Conservation (phyloP, 2,888 invertebrate species). For the Acanthococcus lagerstroemiae region DNA sequence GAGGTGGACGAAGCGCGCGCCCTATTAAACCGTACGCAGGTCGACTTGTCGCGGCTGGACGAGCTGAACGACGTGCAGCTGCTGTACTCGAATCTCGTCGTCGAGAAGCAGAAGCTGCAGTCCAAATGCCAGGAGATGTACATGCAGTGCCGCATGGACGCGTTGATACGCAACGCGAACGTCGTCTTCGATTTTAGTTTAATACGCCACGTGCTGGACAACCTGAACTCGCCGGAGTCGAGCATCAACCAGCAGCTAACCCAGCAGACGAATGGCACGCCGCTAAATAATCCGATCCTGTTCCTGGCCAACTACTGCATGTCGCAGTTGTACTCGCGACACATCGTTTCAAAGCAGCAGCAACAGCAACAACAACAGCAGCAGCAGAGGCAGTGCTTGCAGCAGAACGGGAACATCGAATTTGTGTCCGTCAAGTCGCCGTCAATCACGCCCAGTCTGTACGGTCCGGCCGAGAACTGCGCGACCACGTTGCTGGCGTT, state of each 20-base stretch:
- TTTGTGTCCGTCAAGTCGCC: constrained; percentile 23
- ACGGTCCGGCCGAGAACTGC: constrained; percentile 15
- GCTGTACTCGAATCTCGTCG: constrained; percentile 50
- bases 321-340: constrained; percentile 49
- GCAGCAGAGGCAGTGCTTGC: not conserved
- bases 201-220: constrained; percentile 55
- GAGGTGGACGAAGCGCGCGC: constrained; percentile 58
- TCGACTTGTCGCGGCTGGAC: constrained; percentile 51
- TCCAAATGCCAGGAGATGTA: constrained; percentile 60
- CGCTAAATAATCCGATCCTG: constrained; percentile 52
- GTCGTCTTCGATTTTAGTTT: constrained; percentile 57
- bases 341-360: constrained; percentile 21
- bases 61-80: constrained; percentile 52
- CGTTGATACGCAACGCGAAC: constrained; percentile 55
- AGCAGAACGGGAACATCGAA: constrained; percentile 39
- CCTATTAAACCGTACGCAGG: constrained; percentile 51
- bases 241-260: constrained; percentile 39
- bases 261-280: constrained; percentile 35
- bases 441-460: constrained; percentile 10
- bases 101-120: constrained; percentile 54
- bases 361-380: not conserved
- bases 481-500: constrained; percentile 24
- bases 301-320: constrained; percentile 68
- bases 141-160: constrained; percentile 60
- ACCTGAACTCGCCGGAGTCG: constrained; percentile 51